Conservation (phyloP, 2,888 invertebrate species). For the Amphipoea lucens region DNA sequence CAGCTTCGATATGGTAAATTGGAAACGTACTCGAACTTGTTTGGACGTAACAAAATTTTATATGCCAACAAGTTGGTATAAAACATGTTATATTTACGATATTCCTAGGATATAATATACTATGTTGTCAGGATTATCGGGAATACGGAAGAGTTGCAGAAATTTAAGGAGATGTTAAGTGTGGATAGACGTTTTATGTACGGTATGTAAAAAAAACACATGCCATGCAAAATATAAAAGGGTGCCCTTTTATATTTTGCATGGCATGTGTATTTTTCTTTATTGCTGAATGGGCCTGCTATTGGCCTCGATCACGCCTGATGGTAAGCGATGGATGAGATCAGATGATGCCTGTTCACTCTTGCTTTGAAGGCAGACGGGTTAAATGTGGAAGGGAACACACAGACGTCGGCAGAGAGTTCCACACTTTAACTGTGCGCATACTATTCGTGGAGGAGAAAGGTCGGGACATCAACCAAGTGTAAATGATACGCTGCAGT, state of each 20-base stretch:
- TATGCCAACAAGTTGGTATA: constrained; percentile 53
- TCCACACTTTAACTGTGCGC: not conserved
- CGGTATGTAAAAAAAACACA: too few species aligned
- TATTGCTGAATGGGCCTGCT: not conserved
- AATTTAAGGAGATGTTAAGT: constrained; percentile 29
- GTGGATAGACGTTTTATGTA: constrained; percentile 15
- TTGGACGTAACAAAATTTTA: constrained; percentile 57
- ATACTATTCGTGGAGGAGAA: not conserved
- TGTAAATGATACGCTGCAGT: too few species aligned
- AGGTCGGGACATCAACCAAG: not conserved
- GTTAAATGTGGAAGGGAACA: not conserved
- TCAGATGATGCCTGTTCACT: not conserved
- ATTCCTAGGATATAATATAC: constrained; percentile 28
- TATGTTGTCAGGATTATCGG: constrained; percentile 29
- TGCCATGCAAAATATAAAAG: too few species aligned
- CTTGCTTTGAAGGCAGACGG: not conserved
- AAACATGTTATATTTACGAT: constrained; percentile 55
- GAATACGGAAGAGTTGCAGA: constrained; percentile 14
- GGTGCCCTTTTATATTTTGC: constrained; percentile 13
- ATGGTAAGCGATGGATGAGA: not conserved
- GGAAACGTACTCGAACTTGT: constrained; percentile 57
- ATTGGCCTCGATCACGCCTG: too few species aligned
- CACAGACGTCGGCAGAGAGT: too few species aligned
- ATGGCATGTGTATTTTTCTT: not conserved
- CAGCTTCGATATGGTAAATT: constrained; percentile 71